phyloP scores from a whole-genome alignment of 2,888 invertebrate species.

The Drosophila pseudotakahashii region DNA sequence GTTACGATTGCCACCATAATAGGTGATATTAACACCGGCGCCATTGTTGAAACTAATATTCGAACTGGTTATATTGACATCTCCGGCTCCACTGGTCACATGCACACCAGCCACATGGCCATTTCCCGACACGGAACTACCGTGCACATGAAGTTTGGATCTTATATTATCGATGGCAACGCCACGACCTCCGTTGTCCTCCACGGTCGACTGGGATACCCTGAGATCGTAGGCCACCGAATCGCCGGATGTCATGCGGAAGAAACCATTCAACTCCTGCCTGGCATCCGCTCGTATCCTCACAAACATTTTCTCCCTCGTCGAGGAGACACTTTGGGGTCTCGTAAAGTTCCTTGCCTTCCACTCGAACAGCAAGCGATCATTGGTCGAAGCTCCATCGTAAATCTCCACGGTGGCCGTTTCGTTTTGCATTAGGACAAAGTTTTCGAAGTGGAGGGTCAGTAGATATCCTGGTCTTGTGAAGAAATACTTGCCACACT shows the following conservation, averaged over 20 bases:
- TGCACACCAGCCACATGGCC: slow-evolving; percentile 96
- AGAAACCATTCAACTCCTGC: slow-evolving; percentile 90
- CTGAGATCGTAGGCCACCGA: slow-evolving; percentile 94
- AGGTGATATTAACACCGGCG: slow-evolving; percentile 97
- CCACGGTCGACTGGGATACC: slow-evolving; percentile 92
- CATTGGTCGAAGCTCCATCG: slow-evolving; percentile 90
- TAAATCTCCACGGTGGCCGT: slow-evolving; percentile 91
- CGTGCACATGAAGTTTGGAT: slow-evolving; percentile 93
- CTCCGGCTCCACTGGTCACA: slow-evolving; percentile 95
- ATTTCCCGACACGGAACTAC: slow-evolving; percentile 93
- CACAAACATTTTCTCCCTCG: slow-evolving; percentile 91
- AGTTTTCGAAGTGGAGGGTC: slow-evolving; percentile 93
- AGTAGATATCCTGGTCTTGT: slow-evolving; percentile 91
- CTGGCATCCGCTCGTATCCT: slow-evolving; percentile 90
- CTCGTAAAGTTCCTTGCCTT: slow-evolving; percentile 92
- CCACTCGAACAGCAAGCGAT: slow-evolving; percentile 89
- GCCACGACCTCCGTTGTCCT: slow-evolving; percentile 97
- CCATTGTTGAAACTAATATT: slow-evolving; percentile 95
- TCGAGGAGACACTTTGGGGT: slow-evolving; percentile 94
- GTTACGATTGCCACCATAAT: slow-evolving; percentile 96
- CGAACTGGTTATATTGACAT: slow-evolving; percentile 96
- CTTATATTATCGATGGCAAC: slow-evolving; percentile 95
- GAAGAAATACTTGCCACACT: slow-evolving; percentile 92
- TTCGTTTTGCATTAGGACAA: slow-evolving; percentile 90
- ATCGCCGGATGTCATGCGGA: slow-evolving; percentile 91